These are phyloP conservation scores for Myzus persicae DNA, from an alignment of 1,140 invertebrate species.

Conservation along the genomic window DNA sequence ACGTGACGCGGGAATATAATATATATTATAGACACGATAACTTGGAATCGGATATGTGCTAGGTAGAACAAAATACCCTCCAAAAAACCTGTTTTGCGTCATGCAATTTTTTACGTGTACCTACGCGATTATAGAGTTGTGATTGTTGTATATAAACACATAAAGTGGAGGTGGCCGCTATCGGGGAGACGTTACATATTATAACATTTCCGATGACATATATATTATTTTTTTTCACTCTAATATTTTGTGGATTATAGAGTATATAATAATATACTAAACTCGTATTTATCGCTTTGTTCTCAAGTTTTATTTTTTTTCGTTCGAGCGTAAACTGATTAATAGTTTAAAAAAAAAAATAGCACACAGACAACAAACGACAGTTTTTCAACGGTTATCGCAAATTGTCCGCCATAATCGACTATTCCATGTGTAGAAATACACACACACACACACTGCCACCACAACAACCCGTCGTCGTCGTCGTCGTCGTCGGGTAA, in stretches of 20 bases:
- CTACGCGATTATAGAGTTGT: neutral
- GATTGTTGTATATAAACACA: neutral
- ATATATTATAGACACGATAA: neutral
- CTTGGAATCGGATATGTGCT: neutral
- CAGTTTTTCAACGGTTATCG: constrained; percentile 24
- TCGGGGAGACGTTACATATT: neutral
- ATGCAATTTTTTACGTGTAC: neutral
- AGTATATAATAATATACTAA: neutral
- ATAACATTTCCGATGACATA: neutral
- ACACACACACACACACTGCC: neutral
- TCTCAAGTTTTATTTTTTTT: constrained; percentile 1
- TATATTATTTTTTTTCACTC: neutral
- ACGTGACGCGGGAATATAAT: constrained; percentile 9
- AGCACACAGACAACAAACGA: constrained; percentile 34
- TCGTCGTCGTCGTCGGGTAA: neutral
- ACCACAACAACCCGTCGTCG: neutral
- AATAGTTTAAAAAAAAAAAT: constrained; percentile 17
- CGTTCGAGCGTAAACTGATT: neutral
- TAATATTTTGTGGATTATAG: constrained; percentile 1
- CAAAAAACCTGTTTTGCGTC: constrained; percentile 7
- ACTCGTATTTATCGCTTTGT: constrained; percentile 10
- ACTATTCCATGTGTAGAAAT: neutral
- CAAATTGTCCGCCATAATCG: neutral
- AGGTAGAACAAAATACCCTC: neutral
- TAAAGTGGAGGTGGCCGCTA: neutral